Conservation (phyloP, 2,113 vertebrate species). For the Spermophilus dauricus region DNA sequence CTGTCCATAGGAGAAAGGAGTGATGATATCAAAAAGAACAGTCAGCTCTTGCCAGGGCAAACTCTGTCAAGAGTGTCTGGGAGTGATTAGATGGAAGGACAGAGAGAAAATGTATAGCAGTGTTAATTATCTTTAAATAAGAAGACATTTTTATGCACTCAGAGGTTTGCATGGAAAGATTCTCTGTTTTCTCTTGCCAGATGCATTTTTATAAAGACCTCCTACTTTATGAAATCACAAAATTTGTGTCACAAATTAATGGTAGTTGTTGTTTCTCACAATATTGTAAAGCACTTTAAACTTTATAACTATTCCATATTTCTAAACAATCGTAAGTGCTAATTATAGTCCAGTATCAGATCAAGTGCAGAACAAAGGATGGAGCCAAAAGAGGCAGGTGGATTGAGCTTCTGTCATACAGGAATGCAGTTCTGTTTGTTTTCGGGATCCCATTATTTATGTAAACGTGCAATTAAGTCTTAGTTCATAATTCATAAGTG, state of each 20-base stretch:
- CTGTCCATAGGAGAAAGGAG: conserved; percentile 85
- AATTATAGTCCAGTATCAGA: not conserved
- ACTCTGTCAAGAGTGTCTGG: conserved; percentile 84
- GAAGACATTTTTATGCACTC: conserved; percentile 71
- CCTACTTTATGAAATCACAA: not conserved
- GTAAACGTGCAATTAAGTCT: conserved; percentile 68
- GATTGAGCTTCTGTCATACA: not conserved
- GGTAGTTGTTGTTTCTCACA: conserved; percentile 6
- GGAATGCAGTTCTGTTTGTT: not conserved
- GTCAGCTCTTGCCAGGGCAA: conserved; percentile 88
- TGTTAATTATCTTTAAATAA: conserved; percentile 84
- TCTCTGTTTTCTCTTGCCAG: conserved; percentile 63
- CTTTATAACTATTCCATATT: conserved; percentile 20
- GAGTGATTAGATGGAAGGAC: conserved; percentile 84
- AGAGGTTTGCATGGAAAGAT: not conserved
- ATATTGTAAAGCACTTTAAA: conserved; percentile 16
- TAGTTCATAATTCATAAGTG: conserved; percentile 70
- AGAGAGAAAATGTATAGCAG: conserved; percentile 88
- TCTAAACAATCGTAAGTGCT: not conserved
- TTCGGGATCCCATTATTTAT: conserved; percentile 64
- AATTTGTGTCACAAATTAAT: not conserved
- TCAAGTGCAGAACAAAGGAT: conserved; percentile 8
- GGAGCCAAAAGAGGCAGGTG: not conserved
- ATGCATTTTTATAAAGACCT: not conserved
- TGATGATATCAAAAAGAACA: conserved; percentile 90